Evolutionary conservation across 2,113 vertebrate genomes (phyloP).

Genomic region (Irena cyanogastra): DNA sequence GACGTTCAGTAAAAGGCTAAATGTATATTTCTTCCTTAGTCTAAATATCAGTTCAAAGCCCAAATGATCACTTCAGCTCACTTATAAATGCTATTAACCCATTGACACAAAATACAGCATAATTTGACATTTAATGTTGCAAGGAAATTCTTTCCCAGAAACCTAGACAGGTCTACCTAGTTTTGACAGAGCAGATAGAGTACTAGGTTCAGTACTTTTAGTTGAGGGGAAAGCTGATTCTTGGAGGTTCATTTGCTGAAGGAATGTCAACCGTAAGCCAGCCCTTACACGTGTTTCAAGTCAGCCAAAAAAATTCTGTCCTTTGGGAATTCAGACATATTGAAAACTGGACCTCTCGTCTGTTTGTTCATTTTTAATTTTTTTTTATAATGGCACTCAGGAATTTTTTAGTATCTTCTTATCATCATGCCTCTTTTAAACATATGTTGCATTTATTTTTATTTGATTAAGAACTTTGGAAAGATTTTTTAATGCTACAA

Average conservation of each 20-base stretch:
- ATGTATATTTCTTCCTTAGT: not conserved
- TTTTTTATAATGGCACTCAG: not conserved
- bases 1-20: not conserved
- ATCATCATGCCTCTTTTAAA: not conserved
- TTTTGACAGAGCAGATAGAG: not conserved
- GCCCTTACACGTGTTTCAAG: not conserved
- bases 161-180: not conserved
- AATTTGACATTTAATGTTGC: not conserved
- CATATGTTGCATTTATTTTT: accelerated
- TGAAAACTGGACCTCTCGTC: not conserved
- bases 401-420: not conserved
- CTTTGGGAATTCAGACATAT: not conserved
- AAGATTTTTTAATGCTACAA: not conserved
- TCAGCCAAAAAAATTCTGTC: not conserved
- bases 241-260: not conserved
- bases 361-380: not conserved
- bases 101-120: not conserved
- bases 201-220: not conserved
- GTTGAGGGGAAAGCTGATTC: not conserved
- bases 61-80: not conserved
- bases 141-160: not conserved
- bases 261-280: not conserved
- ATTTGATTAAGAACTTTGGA: not conserved
- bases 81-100: not conserved
- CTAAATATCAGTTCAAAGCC: not conserved